Evolutionary conservation across 2,797 vertebrate species (phyloP).

Genomic region (Hephaestus fuliginosus): DNA sequence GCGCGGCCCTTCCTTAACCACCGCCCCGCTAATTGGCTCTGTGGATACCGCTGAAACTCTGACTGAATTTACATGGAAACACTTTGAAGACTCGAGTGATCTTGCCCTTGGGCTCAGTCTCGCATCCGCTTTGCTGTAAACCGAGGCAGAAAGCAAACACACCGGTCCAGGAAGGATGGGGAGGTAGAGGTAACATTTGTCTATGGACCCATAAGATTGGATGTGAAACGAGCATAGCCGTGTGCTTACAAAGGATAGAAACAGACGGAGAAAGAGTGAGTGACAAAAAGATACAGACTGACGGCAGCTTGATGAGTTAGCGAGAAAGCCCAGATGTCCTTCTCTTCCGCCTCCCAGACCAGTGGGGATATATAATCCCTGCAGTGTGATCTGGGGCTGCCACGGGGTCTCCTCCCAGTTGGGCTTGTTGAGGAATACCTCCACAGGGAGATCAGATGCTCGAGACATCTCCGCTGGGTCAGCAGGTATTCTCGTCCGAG

Average conservation of each 20-base stretch:
- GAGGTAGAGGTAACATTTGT: constrained; percentile 61
- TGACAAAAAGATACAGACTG: constrained; percentile 6
- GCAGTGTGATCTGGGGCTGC: constrained; percentile 11
- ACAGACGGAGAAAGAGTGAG: constrained; percentile 4
- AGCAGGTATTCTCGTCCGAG: background rate
- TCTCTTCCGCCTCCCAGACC: background rate
- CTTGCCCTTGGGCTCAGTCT: constrained; percentile 47
- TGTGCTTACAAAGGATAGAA: constrained; percentile 27
- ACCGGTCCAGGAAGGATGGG: constrained; percentile 44
- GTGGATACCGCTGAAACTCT: constrained; percentile 56
- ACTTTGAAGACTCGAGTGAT: constrained; percentile 68
- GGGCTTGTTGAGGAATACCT: background rate
- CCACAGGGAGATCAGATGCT: constrained; percentile 24
- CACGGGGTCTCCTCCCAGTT: constrained; percentile 9
- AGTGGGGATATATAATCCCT: constrained; percentile 21
- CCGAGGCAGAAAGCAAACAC: constrained; percentile 60
- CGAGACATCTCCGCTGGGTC: background rate
- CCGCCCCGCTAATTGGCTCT: constrained; percentile 68
- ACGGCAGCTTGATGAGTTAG: background rate
- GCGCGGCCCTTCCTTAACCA: constrained; percentile 38
- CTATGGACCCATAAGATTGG: constrained; percentile 58
- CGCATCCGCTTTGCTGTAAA: constrained; percentile 45
- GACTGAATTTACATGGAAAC: constrained; percentile 68
- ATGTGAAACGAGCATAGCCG: constrained; percentile 48
- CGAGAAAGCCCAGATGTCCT: background rate